A percentile compares a stretch with the other conserved stretches of the same genome.
phyloP scores from a whole-genome alignment of 2,113 vertebrate genomes.

The Heteronetta atricapilla region DNA sequence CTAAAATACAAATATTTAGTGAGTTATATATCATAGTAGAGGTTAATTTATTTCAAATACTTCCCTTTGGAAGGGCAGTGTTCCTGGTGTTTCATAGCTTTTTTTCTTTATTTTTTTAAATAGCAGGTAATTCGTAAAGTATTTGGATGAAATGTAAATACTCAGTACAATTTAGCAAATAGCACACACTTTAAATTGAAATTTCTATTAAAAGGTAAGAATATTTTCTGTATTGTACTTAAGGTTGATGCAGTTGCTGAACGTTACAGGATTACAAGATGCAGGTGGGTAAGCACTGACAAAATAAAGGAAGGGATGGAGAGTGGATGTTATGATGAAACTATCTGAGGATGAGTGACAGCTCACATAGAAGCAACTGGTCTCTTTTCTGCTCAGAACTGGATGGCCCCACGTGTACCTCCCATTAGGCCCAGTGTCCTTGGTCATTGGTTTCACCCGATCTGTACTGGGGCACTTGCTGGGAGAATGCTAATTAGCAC shows the following conservation, averaged over 20 bases:
- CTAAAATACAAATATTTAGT: not conserved
- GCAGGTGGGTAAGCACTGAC: not conserved
- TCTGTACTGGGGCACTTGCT: not conserved
- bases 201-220: not conserved
- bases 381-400: not conserved
- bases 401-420: fast-evolving
- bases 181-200: not conserved
- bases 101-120: not conserved
- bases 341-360: not conserved
- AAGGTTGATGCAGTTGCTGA: not conserved
- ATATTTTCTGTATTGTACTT: not conserved
- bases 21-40: not conserved
- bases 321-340: not conserved
- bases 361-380: not conserved
- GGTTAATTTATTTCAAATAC: not conserved
- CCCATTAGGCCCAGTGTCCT: not conserved
- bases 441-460: not conserved
- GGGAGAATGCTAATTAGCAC: not conserved
- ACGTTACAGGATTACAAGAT: not conserved
- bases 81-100: not conserved
- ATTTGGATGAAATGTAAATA: not conserved
- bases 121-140: not conserved
- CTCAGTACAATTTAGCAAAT: not conserved
- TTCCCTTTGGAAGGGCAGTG: not conserved
- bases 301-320: not conserved